Evolutionary conservation across 2,888 invertebrate species (phyloP).

Genomic region (Dryococelus australis): DNA sequence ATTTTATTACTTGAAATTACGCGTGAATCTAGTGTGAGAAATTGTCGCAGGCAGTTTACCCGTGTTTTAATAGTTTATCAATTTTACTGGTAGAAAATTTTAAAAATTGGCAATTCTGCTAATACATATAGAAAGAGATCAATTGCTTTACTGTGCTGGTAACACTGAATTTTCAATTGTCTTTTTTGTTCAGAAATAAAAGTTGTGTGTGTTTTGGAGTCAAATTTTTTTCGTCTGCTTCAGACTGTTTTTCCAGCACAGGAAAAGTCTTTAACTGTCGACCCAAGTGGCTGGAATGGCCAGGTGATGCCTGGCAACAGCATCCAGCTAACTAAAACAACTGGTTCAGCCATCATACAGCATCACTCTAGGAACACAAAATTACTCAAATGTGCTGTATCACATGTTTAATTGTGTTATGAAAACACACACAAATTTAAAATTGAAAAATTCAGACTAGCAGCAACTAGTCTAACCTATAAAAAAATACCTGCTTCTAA

Average conservation of each 20-base stretch:
- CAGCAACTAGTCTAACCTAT: not conserved
- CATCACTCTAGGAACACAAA: not conserved
- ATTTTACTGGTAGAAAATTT: too few species aligned
- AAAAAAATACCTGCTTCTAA: too few species aligned
- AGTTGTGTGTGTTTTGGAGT: not conserved
- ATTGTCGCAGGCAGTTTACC: too few species aligned
- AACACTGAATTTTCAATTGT: too few species aligned
- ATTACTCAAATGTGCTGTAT: not conserved
- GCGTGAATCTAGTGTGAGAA: too few species aligned
- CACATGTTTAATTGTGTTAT: too few species aligned
- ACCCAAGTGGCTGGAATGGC: not conserved
- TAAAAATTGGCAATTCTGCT: too few species aligned
- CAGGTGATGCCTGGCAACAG: not conserved
- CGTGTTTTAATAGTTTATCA: too few species aligned
- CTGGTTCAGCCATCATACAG: not conserved
- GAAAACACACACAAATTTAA: not conserved
- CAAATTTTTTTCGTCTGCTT: not conserved
- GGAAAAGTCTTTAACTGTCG: not conserved
- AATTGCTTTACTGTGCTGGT: too few species aligned
- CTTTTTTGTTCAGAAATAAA: not conserved
- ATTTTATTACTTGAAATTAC: too few species aligned
- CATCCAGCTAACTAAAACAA: not conserved
- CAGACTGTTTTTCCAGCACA: not conserved
- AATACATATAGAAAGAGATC: too few species aligned
- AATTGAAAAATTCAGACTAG: not conserved